phyloP scores from a whole-genome alignment of 2,888 invertebrate species.

The Cheilosia grossa region DNA sequence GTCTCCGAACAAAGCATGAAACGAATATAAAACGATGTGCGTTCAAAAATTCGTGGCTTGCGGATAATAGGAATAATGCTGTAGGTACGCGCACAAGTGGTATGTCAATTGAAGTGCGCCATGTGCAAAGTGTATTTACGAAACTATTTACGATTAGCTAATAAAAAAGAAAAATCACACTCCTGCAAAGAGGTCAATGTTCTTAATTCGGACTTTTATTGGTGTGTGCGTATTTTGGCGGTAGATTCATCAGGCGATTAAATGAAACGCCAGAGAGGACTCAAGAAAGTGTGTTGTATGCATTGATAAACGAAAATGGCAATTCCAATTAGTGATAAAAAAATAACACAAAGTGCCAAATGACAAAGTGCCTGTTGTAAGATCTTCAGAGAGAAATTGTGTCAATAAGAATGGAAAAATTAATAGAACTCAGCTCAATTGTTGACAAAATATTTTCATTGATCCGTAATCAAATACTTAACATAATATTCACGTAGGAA shows the following conservation, averaged over 20 bases:
- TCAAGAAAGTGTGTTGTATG: too few species aligned
- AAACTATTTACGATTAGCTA: conserved; percentile 47
- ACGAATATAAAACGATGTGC: conserved; percentile 17
- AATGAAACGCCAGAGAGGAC: too few species aligned
- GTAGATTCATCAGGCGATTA: neutral
- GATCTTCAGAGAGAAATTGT: too few species aligned
- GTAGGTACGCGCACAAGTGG: conserved; percentile 45
- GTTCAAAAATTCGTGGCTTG: conserved; percentile 48
- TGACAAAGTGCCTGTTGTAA: too few species aligned
- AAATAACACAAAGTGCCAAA: too few species aligned
- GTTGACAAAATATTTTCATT: too few species aligned
- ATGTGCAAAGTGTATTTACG: conserved; percentile 37
- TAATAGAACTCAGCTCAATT: too few species aligned
- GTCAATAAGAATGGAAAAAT: too few species aligned
- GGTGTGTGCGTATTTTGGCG: conserved; percentile 1
- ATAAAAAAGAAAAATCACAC: conserved; percentile 4
- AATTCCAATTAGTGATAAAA: too few species aligned
- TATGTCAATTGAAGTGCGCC: conserved; percentile 55
- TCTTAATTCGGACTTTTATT: conserved; percentile 19
- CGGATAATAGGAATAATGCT: conserved; percentile 40
- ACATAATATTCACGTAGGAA: too few species aligned
- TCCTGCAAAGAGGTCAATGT: conserved; percentile 53
- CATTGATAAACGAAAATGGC: too few species aligned
- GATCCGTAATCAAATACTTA: too few species aligned
- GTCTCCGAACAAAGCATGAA: conserved; percentile 1